Conservation (phyloP, 2,888 invertebrate species). For the Rugalucina vietnamica region DNA sequence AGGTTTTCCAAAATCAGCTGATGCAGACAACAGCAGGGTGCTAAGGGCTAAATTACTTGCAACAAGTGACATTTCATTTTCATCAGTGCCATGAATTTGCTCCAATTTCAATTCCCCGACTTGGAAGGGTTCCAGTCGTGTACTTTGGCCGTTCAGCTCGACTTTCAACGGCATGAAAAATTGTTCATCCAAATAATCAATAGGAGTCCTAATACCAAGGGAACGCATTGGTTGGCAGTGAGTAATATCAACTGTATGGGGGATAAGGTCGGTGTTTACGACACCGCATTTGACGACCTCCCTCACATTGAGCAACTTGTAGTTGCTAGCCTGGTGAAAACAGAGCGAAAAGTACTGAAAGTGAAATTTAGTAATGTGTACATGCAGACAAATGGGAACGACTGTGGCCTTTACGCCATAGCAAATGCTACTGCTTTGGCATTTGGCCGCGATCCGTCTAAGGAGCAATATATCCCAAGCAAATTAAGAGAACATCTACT, state of each 20-base stretch:
- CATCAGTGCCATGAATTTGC: neutral
- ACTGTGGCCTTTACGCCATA: neutral
- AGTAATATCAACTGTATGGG: neutral
- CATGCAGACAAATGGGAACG: too few relatives aligned
- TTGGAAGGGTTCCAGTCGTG: constrained; percentile 4
- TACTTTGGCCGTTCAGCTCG: neutral
- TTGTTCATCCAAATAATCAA: constrained; percentile 22
- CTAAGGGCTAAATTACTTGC: neutral
- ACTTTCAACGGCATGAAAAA: constrained; percentile 5
- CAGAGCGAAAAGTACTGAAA: neutral
- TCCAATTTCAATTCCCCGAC: constrained; percentile 10
- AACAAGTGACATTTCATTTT: neutral
- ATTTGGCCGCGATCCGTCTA: neutral
- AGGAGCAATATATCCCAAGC: neutral
- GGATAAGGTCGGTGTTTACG: too few relatives aligned
- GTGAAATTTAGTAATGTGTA: too few relatives aligned
- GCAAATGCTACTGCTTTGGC: neutral
- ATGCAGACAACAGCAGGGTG: neutral
- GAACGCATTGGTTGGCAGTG: constrained; percentile 17
- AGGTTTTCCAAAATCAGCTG: neutral
- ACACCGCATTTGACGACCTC: too few relatives aligned
- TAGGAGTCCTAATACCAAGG: neutral
- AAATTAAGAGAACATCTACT: neutral
- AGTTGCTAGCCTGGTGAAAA: neutral
- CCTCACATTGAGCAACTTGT: too few relatives aligned